Evolutionary conservation across 1,140 invertebrate species (phyloP), one percentile per base, ranked within the genome.

Genomic region (Drosophila leontia): DNA sequence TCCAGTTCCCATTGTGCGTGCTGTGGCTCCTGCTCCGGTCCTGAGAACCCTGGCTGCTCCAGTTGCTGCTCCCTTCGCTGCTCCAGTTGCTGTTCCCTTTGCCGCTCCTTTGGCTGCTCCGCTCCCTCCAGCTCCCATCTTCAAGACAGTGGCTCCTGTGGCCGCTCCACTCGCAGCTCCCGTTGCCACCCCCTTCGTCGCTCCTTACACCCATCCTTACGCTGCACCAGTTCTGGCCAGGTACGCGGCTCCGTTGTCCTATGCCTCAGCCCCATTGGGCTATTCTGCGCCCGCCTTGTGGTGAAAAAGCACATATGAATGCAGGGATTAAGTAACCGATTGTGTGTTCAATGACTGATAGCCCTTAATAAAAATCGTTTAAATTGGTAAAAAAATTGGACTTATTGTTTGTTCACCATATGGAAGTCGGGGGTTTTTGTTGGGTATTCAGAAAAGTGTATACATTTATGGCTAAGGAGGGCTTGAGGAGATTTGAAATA

Each of bases 311-410:
- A 15, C 23, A 32, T 29, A 6, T 26, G 13, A 8, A 17, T 35
- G n/a, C 48, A 13, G 26, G 74, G 64, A 78, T 88, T 83, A 77
- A 60, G 48, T 55, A 41, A 37, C 51, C 56, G 26, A 65, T 50
- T 76, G 61, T 80, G 51, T 83, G 80, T 67, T 78, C 68, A 72
- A 84, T 88, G 84, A 88, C 84, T 88, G 83, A 87, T 88, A 88
- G 84, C 67, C 84, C 50, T 80, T 88, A 88, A 88, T 88, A 88
- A 88, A 87, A 86, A 69, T 67, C 60, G 42, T 87, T 82, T 57
- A 77, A 77, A 50, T 80, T 67, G 41, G 41, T 82, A 26, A 82
- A 76, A 19, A 61, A 75, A 50, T 35, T 37, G 42, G 8, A 51
- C 39, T 5, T 51, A 71, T 82, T 75, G 59, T 67, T 69, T 69